phyloP scores from a whole-genome alignment of 2,113 vertebrate genomes.

The Brachypteracias leptosomus region DNA sequence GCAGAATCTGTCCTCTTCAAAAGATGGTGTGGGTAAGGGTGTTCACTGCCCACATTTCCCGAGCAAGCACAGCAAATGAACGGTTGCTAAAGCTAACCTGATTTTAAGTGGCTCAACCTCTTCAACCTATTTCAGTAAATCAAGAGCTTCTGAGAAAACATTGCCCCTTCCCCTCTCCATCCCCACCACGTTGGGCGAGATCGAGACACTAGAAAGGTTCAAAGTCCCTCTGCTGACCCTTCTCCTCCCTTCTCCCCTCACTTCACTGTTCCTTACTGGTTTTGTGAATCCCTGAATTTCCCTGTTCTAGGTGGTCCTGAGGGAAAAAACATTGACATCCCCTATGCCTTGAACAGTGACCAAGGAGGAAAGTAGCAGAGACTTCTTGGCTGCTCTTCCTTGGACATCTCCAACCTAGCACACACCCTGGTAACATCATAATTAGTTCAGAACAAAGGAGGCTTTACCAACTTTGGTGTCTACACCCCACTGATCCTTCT shows the following conservation, averaged over 20 bases:
- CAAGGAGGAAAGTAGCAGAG: neutral
- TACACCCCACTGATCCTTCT: neutral
- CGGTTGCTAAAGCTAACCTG: neutral
- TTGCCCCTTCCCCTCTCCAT: neutral
- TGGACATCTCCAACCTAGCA: neutral
- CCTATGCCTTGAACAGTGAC: neutral
- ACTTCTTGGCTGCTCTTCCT: neutral
- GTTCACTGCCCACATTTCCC: neutral
- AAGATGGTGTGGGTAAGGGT: neutral
- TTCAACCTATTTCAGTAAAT: conserved; percentile 51
- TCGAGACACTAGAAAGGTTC: neutral
- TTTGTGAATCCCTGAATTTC: neutral
- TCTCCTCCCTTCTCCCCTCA: neutral
- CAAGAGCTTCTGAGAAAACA: neutral
- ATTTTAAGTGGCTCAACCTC: conserved; percentile 30
- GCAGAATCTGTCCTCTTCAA: neutral
- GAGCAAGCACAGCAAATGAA: neutral
- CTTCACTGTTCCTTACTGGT: neutral
- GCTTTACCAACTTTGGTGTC: neutral
- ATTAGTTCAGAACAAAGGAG: conserved; percentile 13
- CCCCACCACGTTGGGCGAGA: neutral
- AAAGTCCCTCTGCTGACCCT: neutral
- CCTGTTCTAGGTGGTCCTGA: neutral
- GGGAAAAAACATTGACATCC: fast-evolving
- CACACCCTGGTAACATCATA: neutral